A percentile compares a stretch with the other conserved stretches of the same genome.
Conservation (phyloP, 2,113 vertebrate genomes). For the Sebastes fasciatus region DNA sequence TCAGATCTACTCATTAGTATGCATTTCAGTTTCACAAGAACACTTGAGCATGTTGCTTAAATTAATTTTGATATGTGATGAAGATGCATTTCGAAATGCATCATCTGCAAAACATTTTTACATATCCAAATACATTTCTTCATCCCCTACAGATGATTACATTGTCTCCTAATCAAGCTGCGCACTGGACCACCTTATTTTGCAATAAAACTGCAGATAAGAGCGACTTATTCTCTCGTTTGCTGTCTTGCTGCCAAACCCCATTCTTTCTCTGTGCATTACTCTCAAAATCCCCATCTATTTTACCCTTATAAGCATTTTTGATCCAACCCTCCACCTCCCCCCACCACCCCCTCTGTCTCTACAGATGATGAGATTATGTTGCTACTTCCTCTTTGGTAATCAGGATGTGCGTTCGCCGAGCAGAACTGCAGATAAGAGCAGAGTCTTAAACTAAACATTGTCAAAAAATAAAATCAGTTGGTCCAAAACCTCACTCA, state of each 20-base stretch:
- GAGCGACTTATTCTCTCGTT: neutral
- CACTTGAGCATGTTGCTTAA: no score
- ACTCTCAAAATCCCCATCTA: neutral
- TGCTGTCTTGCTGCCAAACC: conserved; percentile 1
- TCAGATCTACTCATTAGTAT: neutral
- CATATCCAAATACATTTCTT: neutral
- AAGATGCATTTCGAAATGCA: neutral
- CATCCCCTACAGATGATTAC: neutral
- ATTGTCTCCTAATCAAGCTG: conserved; percentile 10
- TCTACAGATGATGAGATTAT: conserved; percentile 61
- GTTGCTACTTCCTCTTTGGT: conserved; percentile 74
- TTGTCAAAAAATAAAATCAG: conserved; percentile 5
- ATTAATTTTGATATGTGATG: neutral
- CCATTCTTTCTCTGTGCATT: neutral
- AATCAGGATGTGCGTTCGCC: conserved; percentile 60
- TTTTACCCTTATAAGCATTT: conserved; percentile 38
- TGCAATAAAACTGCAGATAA: conserved; percentile 26
- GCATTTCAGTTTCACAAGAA: neutral
- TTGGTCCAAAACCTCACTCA: conserved; percentile 36
- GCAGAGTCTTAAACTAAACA: conserved; percentile 46
- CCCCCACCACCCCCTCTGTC: neutral
- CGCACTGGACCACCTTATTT: conserved; percentile 5
- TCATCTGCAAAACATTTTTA: neutral
- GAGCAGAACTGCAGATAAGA: conserved; percentile 63
- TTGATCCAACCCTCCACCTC: neutral